Conservation (phyloP, 2,888 invertebrate species). For the Onchidella celtica region DNA sequence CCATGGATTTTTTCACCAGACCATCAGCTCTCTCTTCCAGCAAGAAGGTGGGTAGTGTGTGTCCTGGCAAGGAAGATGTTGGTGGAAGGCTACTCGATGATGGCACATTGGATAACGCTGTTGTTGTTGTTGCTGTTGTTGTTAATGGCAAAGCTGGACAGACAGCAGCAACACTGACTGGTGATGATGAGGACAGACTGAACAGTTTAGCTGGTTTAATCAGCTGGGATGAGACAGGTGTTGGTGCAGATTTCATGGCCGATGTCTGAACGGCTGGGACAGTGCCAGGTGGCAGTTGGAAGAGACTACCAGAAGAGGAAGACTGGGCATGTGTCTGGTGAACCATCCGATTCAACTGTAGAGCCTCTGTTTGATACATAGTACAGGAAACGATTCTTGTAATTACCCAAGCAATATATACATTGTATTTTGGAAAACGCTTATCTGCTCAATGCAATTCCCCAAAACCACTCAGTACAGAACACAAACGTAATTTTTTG, state of each 20-base stretch:
- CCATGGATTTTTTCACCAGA: not conserved
- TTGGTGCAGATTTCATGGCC: not conserved
- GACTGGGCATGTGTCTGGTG: slow-evolving; percentile 61
- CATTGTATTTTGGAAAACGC: no score
- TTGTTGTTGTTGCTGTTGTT: not conserved
- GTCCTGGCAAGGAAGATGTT: not conserved
- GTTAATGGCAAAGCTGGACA: not conserved
- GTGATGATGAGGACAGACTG: not conserved
- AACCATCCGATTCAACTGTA: slow-evolving; percentile 67
- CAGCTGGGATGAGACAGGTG: not conserved
- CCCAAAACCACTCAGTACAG: no score
- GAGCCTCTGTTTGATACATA: slow-evolving; percentile 71
- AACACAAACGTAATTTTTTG: no score
- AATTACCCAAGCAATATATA: no score
- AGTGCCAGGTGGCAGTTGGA: slow-evolving; percentile 68
- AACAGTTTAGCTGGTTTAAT: not conserved
- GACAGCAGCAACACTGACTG: not conserved
- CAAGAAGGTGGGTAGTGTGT: slow-evolving; percentile 4
- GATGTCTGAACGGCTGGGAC: slow-evolving; percentile 49
- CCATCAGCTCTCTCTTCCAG: slow-evolving; percentile 32
- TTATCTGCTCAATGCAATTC: no score
- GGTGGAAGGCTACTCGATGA: slow-evolving; percentile 1
- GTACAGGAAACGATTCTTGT: no score
- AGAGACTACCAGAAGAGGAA: slow-evolving; percentile 57
- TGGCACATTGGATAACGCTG: not conserved